Evolutionary conservation across 2,113 vertebrate species (phyloP).

Genomic region (Empidonax traillii): DNA sequence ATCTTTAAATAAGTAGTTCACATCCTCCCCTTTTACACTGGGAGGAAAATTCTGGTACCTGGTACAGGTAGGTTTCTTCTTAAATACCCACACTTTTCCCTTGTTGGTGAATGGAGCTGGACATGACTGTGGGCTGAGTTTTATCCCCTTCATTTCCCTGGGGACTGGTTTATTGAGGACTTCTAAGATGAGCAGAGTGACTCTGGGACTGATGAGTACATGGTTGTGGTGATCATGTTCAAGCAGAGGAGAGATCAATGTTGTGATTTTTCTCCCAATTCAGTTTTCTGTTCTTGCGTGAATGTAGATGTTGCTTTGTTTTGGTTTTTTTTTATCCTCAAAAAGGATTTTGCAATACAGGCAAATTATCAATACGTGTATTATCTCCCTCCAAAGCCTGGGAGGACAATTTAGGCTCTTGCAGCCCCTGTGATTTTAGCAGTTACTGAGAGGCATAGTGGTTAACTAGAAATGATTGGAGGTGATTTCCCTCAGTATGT

Average conservation of each 20-base stretch:
- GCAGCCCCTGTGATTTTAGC: not conserved
- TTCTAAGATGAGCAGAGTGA: not conserved
- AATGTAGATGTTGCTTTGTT: not conserved
- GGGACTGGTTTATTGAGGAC: not conserved
- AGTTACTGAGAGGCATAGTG: not conserved
- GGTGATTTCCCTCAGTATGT: not conserved
- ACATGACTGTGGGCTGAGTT: not conserved
- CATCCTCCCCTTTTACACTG: not conserved
- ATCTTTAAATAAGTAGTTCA: not conserved
- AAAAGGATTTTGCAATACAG: not conserved
- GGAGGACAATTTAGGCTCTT: not conserved
- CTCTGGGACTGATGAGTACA: not conserved
- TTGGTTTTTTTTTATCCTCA: not conserved
- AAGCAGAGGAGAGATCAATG: not conserved
- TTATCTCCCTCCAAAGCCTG: not conserved
- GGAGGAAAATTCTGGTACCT: not conserved
- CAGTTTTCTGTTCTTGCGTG: rapidly evolving
- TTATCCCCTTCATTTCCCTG: not conserved
- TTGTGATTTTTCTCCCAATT: not conserved
- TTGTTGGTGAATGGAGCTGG: not conserved
- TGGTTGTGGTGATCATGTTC: rapidly evolving
- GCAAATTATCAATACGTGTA: no score
- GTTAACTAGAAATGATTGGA: not conserved
- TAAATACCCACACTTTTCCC: not conserved
- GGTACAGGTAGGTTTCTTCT: not conserved